Evolutionary conservation across 2,113 vertebrate genomes (phyloP).

Genomic region (Rhea americana): DNA sequence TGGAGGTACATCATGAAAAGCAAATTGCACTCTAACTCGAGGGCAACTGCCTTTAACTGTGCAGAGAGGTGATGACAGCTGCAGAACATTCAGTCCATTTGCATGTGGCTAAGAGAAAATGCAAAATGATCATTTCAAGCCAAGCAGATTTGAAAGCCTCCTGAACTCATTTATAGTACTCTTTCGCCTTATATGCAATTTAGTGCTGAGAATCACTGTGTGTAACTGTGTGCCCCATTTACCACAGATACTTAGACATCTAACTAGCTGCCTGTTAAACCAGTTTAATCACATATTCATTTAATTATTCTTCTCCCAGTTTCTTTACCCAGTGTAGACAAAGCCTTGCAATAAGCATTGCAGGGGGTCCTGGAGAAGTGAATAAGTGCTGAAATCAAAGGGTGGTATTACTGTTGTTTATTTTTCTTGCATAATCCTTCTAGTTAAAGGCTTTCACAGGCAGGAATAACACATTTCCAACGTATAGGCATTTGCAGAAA

Average conservation of each 20-base stretch:
- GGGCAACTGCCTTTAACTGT: constrained; percentile 33
- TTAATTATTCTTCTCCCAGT: constrained; percentile 40
- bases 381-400: constrained; percentile 66
- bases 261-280: constrained; percentile 32
- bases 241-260: background rate
- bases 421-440: constrained; percentile 41
- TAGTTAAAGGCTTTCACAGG: constrained; percentile 14
- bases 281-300: constrained; percentile 10
- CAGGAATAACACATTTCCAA: constrained; percentile 9
- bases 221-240: constrained; percentile 23
- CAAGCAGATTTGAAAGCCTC: background rate
- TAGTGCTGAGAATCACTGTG: constrained; percentile 5
- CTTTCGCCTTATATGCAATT: constrained; percentile 3
- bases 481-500: constrained; percentile 18
- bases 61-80: constrained; percentile 59
- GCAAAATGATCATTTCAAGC: constrained; percentile 15
- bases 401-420: constrained; percentile 54
- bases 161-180: constrained; percentile 19
- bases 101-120: constrained; percentile 25
- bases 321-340: constrained; percentile 29
- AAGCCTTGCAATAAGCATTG: constrained; percentile 39
- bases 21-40: constrained; percentile 35
- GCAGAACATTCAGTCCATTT: constrained; percentile 38
- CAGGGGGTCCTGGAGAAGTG: constrained; percentile 32
- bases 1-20: constrained; percentile 49